Conservation (phyloP, 2,113 vertebrate species). For the Cisticola juncidis region DNA sequence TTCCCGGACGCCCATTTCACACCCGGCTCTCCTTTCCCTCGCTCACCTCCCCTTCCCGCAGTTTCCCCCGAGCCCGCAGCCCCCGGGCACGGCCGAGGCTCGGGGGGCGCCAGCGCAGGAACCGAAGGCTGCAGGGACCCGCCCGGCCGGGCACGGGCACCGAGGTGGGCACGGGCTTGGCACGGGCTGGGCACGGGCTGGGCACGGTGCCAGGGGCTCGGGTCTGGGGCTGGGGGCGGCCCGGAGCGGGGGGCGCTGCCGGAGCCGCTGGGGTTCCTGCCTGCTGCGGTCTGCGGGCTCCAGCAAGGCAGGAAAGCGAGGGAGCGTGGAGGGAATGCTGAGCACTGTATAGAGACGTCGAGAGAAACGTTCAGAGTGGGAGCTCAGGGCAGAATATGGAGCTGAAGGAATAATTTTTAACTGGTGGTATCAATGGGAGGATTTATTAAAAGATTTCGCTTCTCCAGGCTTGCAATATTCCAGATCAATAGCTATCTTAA, state of each 20-base stretch:
- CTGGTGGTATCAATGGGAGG: not conserved
- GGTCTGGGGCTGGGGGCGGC: too few relatives aligned
- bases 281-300: accelerated
- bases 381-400: accelerated
- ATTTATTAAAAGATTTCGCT: not conserved
- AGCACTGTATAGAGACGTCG: accelerated
- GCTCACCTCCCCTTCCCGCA: accelerated
- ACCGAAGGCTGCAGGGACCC: not conserved
- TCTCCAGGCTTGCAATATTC: not conserved
- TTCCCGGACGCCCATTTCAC: accelerated
- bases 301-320: accelerated
- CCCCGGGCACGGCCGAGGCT: not conserved
- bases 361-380: accelerated
- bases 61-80: accelerated
- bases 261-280: too few relatives aligned
- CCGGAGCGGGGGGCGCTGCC: accelerated
- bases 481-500: not conserved
- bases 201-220: too few relatives aligned
- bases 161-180: not conserved
- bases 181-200: too few relatives aligned
- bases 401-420: not conserved
- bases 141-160: accelerated
- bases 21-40: not conserved
- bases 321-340: not conserved
- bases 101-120: not conserved